phyloP scores from a whole-genome alignment of 2,113 vertebrate species.

The Alexandromys fortis region DNA sequence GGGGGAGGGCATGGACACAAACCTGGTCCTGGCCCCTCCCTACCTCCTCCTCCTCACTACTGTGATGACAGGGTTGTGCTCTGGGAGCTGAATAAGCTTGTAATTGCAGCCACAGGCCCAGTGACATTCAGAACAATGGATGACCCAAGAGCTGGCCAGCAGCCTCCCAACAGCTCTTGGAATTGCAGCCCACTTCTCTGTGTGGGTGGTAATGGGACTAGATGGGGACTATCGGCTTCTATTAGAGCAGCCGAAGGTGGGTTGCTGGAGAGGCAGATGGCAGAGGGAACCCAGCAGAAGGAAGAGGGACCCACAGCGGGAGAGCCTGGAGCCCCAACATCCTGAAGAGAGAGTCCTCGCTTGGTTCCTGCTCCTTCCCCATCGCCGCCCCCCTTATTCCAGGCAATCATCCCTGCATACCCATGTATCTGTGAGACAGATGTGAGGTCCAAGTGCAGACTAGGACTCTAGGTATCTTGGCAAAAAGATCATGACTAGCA shows the following conservation, averaged over 20 bases:
- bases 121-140: slow-evolving; percentile 82
- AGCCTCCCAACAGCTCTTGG: slow-evolving; percentile 67
- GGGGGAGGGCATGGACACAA: neutral
- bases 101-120: slow-evolving; percentile 82
- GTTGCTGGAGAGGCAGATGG: neutral
- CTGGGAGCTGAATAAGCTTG: slow-evolving; percentile 79
- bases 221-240: slow-evolving; percentile 81
- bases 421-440: neutral
- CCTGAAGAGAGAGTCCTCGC: neutral
- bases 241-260: slow-evolving; percentile 79
- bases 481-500: neutral
- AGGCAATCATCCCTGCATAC: neutral
- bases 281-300: neutral
- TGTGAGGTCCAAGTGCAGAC: neutral
- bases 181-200: slow-evolving; percentile 82
- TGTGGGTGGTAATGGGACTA: slow-evolving; percentile 77
- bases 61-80: slow-evolving; percentile 79
- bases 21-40: slow-evolving; percentile 64
- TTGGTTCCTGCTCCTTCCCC: neutral
- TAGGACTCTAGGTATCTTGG: neutral
- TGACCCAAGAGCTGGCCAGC: slow-evolving; percentile 81
- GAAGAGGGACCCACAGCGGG: neutral
- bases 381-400: neutral
- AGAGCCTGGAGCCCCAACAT: neutral
- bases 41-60: slow-evolving; percentile 53